Base-by-base conservation (phyloP, 2,113 vertebrate genomes). In the Pterocles gutturalis region DNA sequence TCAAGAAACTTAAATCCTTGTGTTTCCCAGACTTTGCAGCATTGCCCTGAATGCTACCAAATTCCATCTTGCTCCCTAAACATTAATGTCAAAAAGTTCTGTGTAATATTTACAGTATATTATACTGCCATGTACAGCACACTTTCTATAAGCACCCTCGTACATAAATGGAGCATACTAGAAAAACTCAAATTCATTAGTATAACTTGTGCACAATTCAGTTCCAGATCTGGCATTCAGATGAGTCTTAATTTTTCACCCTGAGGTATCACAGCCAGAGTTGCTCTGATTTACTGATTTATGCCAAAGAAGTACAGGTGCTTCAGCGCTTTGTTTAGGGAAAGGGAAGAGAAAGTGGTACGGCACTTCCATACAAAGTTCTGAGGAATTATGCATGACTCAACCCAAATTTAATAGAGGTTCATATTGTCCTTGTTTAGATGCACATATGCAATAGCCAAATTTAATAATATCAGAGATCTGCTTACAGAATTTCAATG, bases 341-440 rank as follows among this genome's bases (percentile, higher is more conserved):
- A 54, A 76, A 76, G 60, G 65, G 38, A 64, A 64, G 17, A 83
- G 45, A 85, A 82, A 85, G 89, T 0, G 1, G 24, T 79, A 67
- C 1, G 2, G 65, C 60, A 89, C 34, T 91, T 96, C 70, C 65
- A 80, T 67, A 46, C 0, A 5, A 61, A 79, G 17, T 87, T 89
- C 49, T 72, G 53, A 82, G 49, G 57, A 93, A 91, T 72, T 94
- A 82, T 36, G 65, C 57, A 79, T 60, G 53, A 85, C 25, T 80
- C 61, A 57, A 78, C n/a, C 7, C 43, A 91, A 83, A 93, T 84
- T 84, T 85, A 90, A 94, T 91, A 85, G 54, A 85, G 57, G 60
- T 79, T 91, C 91, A 34, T 73, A 83, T 29, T 85, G 45, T 73
- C 43, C 82, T 83, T 89, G 78, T 96, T 96, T 86, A 94, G 78